Percentiles rank a stretch among this genome's conserved stretches.
Conservation (phyloP, 2,113 vertebrate species). For the Telmatochromis sp. region DNA sequence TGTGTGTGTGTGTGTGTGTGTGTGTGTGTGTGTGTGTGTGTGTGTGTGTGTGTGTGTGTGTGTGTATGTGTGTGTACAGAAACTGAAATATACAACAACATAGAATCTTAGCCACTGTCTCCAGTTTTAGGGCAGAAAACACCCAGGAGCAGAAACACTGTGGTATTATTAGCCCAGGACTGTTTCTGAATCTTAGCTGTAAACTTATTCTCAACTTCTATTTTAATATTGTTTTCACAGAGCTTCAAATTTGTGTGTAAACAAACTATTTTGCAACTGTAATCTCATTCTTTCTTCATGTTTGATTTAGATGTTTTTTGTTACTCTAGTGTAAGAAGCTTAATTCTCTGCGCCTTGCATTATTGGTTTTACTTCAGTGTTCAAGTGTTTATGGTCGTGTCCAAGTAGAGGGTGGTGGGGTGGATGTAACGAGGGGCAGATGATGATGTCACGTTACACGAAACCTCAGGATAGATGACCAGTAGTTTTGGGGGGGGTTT, state of each 20-base stretch:
- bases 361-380: not conserved
- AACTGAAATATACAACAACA: constrained; percentile 54
- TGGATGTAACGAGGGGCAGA: not conserved
- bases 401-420: not conserved
- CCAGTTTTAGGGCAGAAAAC: constrained; percentile 16
- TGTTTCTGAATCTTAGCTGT: not conserved
- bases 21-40: too few relatives aligned
- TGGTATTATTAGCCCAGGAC: not conserved
- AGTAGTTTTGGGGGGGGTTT: not conserved
- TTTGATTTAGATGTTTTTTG: not conserved
- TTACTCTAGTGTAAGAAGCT: not conserved
- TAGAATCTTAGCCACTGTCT: constrained; percentile 19
- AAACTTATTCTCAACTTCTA: not conserved
- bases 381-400: not conserved
- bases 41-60: not conserved
- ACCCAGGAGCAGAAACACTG: not conserved
- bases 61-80: not conserved
- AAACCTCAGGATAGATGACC: not conserved
- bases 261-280: not conserved
- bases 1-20: not conserved
- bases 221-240: not conserved
- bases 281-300: not conserved
- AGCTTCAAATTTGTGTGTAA: not conserved
- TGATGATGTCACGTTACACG: constrained; percentile 5
- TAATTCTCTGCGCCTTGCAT: not conserved